These are phyloP conservation scores for Myripristis jacobus DNA, from an alignment of 2,797 vertebrate genomes.

Conservation along the genomic window DNA sequence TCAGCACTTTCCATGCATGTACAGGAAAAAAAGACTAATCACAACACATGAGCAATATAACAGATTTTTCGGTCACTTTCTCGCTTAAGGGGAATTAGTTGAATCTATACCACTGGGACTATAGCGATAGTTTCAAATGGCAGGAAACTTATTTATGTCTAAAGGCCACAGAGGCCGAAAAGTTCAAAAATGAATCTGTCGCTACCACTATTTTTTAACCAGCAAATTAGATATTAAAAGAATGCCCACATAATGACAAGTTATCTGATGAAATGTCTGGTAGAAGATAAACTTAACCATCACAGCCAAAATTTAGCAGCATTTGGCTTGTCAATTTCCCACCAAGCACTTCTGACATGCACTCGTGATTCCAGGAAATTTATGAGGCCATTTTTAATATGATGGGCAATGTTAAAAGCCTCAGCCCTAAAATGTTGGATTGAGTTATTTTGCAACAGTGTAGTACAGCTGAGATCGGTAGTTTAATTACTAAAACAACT, in stretches of 20 bases:
- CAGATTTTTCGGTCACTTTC: constrained; percentile 16
- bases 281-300: background rate
- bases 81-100: background rate
- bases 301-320: constrained; percentile 16
- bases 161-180: background rate
- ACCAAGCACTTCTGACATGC: constrained; percentile 8
- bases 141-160: background rate
- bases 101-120: background rate
- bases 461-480: background rate
- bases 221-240: background rate
- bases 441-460: background rate
- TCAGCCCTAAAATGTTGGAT: constrained; percentile 16
- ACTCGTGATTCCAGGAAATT: constrained; percentile 36
- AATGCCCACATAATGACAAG: background rate
- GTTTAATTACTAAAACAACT: constrained; percentile 33
- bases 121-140: background rate
- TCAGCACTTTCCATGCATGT: constrained; percentile 76
- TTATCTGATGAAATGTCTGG: background rate
- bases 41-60: constrained; percentile 29
- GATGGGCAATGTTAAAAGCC: constrained; percentile 19
- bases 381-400: constrained; percentile 19
- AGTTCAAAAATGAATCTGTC: background rate
- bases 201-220: background rate
- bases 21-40: constrained; percentile 28
- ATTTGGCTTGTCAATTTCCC: constrained; percentile 20